phyloP scores from a whole-genome alignment of 2,888 invertebrate genomes.

The Habrosyne pyritoides region DNA sequence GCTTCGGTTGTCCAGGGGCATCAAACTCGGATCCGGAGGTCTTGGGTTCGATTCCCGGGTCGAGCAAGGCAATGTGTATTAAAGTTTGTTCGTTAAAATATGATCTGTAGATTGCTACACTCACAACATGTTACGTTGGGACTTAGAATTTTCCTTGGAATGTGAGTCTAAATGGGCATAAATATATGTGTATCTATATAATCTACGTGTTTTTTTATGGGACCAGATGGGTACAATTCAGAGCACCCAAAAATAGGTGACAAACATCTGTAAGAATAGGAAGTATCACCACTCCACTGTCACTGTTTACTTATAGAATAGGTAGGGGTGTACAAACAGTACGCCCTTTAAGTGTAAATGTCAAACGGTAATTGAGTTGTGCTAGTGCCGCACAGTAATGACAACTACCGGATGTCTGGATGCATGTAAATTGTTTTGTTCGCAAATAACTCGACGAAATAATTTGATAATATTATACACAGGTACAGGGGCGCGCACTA shows the following conservation, averaged over 20 bases:
- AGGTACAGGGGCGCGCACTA: slow-evolving; percentile 31
- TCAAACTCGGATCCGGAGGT: no score
- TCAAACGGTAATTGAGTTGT: slow-evolving; percentile 53
- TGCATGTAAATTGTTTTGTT: slow-evolving; percentile 36
- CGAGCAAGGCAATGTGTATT: no score
- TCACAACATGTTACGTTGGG: no score
- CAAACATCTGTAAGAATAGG: neutral
- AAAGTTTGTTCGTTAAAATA: no score
- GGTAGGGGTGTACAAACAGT: slow-evolving; percentile 34
- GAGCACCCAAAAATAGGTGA: neutral
- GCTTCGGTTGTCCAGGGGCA: no score
- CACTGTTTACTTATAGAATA: slow-evolving; percentile 35
- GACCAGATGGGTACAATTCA: no score
- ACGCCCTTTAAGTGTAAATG: slow-evolving; percentile 50
- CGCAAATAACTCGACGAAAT: slow-evolving; percentile 12
- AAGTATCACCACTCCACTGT: slow-evolving; percentile 15
- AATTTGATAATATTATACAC: slow-evolving; percentile 27
- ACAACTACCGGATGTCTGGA: slow-evolving; percentile 45
- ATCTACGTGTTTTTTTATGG: no score
- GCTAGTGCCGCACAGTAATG: slow-evolving; percentile 36
- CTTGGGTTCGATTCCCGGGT: no score
- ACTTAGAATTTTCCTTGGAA: no score
- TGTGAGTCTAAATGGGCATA: no score
- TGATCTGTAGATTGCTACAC: no score
- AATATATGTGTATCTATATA: no score